phyloP scores from a whole-genome alignment of 2,797 vertebrate genomes.

The Mastacembelus armatus region DNA sequence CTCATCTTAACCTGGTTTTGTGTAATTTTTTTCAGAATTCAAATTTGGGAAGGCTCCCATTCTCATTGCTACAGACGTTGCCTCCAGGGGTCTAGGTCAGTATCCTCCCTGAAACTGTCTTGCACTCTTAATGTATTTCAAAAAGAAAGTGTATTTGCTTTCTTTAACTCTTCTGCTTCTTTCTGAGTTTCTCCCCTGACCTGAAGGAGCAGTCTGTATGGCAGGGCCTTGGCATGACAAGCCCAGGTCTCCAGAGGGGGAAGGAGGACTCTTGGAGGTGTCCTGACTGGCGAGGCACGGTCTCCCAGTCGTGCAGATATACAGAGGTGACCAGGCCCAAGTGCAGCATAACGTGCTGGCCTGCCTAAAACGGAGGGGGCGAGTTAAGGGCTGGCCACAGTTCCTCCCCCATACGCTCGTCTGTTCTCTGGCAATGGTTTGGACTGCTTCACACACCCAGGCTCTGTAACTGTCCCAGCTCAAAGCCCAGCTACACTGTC shows the following conservation, averaged over 20 bases:
- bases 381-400: constrained; percentile 81
- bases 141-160: constrained; percentile 96
- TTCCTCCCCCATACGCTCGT: constrained; percentile 77
- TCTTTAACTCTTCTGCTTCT: constrained; percentile 98
- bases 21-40: constrained; percentile 97
- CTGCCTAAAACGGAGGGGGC: constrained; percentile 92
- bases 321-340: constrained; percentile 94
- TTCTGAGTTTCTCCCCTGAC: constrained; percentile 96
- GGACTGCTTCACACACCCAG: constrained; percentile 83
- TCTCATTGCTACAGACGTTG: constrained; percentile 98
- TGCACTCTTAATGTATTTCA: constrained; percentile 50
- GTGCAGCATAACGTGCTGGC: constrained; percentile 90
- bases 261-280: constrained; percentile 98
- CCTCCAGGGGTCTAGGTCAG: constrained; percentile 98
- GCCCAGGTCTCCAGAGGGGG: constrained; percentile 98
- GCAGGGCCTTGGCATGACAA: constrained; percentile 99
- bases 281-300: constrained; percentile 93
- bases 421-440: constrained; percentile 83
- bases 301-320: constrained; percentile 92
- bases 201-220: constrained; percentile 98
- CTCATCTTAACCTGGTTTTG: no score
- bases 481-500: constrained; percentile 73
- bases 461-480: constrained; percentile 73
- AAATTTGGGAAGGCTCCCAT: constrained; percentile 98
- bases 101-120: constrained; percentile 54